phyloP scores from a whole-genome alignment of 2,888 invertebrate species.

The Trypoxylon attenuatum region DNA sequence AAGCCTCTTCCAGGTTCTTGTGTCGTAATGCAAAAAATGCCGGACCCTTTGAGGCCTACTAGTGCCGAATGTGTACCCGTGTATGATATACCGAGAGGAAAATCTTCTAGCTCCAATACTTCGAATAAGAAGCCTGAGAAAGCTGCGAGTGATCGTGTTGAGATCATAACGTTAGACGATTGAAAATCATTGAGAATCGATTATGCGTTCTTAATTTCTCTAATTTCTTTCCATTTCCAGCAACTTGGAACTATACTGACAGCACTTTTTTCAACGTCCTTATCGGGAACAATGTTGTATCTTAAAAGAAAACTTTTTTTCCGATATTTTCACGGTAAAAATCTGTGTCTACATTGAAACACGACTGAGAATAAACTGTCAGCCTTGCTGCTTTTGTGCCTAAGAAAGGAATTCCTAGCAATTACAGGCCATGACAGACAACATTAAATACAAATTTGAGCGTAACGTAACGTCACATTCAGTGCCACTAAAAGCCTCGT shows the following conservation, averaged over 20 bases:
- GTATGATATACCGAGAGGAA: conserved; percentile 60
- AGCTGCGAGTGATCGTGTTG: conserved; percentile 62
- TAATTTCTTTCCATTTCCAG: background rate
- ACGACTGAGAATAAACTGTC: conserved; percentile 19
- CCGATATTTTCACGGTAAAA: background rate
- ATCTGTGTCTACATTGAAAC: conserved; percentile 13
- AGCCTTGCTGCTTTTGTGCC: conserved; percentile 36
- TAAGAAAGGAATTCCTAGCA: too few species aligned
- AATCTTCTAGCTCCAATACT: conserved; percentile 25
- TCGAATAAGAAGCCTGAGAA: conserved; percentile 57
- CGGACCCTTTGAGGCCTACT: conserved; percentile 51
- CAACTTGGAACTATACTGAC: too few species aligned
- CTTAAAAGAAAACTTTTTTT: conserved; percentile 5
- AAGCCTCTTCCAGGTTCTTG: conserved; percentile 60
- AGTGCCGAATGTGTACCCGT: conserved; percentile 57
- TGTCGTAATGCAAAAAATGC: conserved; percentile 58
- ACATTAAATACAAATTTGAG: too few species aligned
- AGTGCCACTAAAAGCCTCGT: too few species aligned
- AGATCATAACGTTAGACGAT: conserved; percentile 71
- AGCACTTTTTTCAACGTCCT: too few species aligned
- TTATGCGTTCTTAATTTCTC: too few species aligned
- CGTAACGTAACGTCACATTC: too few species aligned
- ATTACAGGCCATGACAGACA: too few species aligned
- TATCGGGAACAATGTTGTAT: too few species aligned
- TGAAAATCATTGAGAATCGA: too few species aligned